These are phyloP conservation scores for Sisyra nigra DNA, from an alignment of 2,888 invertebrate genomes.

Conservation along the genomic window DNA sequence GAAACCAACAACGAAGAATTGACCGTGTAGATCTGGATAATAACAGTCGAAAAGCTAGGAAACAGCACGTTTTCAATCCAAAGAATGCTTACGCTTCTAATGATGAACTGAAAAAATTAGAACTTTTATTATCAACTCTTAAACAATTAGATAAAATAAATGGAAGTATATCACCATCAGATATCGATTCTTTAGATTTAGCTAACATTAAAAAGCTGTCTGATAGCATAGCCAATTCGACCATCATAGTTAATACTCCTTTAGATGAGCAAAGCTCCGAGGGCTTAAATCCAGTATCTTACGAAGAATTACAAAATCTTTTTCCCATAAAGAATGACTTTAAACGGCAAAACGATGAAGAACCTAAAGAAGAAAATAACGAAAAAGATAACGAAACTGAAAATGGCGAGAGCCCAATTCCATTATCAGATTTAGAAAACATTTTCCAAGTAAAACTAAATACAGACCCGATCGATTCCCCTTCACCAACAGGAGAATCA, in stretches of 20 bases:
- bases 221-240: conserved; percentile 19
- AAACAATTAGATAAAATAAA: conserved; percentile 26
- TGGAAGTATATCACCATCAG: conserved; percentile 24
- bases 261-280: conserved; percentile 20
- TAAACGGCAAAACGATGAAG: conserved; percentile 30
- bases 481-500: conserved; percentile 9
- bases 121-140: conserved; percentile 30
- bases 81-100: conserved; percentile 23
- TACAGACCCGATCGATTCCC: conserved; percentile 10
- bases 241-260: conserved; percentile 14
- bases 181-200: conserved; percentile 25
- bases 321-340: conserved; percentile 29
- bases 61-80: conserved; percentile 20
- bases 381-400: too few species aligned
- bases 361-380: conserved; percentile 9
- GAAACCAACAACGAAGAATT: conserved; percentile 8
- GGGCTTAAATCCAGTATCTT: conserved; percentile 26
- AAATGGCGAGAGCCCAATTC: conserved; percentile 12
- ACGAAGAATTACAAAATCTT: conserved; percentile 18
- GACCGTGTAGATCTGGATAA: conserved; percentile 7
- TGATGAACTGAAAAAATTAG: conserved; percentile 32
- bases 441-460: conserved; percentile 9
- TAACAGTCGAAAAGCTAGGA: not conserved
- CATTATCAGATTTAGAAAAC: conserved; percentile 14
- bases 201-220: conserved; percentile 22